Base-by-base conservation (phyloP, 1,140 invertebrate species). In the Dryas iulia region DNA sequence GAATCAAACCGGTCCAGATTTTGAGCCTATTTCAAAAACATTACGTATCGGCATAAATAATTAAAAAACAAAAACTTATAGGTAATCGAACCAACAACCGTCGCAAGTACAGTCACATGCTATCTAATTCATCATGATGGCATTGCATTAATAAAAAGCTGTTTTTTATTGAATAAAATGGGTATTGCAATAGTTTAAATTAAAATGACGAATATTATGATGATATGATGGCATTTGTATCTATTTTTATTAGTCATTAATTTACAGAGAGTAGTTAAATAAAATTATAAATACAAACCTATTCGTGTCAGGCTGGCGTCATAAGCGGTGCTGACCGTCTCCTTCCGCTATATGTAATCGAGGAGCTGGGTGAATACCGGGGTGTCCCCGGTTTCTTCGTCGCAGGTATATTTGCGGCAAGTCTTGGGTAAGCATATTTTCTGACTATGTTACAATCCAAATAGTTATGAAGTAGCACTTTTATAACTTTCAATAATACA, bases 341-440 rank as follows among this genome's bases (percentile, higher is more conserved):
- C 6, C 90, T 97, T 60, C 97, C 97, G 0, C 92, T 95, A 6
- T 98, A 97, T 79, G 96, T 98, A 0, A 96, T 98, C 87, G 94
- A 95, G 53, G 93, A 94, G 39, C 93, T 98, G 74, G 95, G 96
- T 1, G 74, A 92, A 24, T 84, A 95, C 3, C 94, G 93, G 8
- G 97, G 97, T 1, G 84, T 98, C 8, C 95, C 97, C 0, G 97
- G 98, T 7, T 94, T 99, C 67, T 98, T 99, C 82, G 96, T 98
- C 0, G 96, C 97, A 3, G 96, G 97, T 25, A 94, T 95, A 58
- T 95, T 95, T 77, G 94, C 94, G 2, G 94, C 94, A 1, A 95
- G 94, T 86, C 93, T 95, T 74, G 94, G 94, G 94, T 95, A 91
- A 72, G 28, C 7, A 47, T 18, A 7, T 47, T 18, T 47, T 47